phyloP scores from a whole-genome alignment of 2,113 vertebrate genomes.

The Atractosteus spatula region DNA sequence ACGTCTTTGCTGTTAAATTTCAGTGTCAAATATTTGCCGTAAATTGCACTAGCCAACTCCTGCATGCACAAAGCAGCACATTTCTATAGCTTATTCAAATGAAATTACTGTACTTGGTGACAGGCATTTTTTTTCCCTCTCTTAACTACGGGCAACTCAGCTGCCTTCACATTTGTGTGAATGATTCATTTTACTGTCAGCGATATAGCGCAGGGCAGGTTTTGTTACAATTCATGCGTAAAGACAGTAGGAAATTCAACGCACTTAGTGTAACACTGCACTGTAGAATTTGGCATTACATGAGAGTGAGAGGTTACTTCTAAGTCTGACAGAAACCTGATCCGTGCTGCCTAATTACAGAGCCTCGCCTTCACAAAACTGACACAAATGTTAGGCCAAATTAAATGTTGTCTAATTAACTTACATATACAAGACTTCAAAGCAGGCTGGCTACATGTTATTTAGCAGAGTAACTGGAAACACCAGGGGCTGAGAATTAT shows the following conservation, averaged over 20 bases:
- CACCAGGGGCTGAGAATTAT: constrained; percentile 13
- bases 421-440: constrained; percentile 52
- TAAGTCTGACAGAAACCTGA: constrained; percentile 64
- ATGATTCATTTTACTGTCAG: constrained; percentile 57
- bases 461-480: constrained; percentile 39
- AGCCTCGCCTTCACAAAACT: constrained; percentile 61
- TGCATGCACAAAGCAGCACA: background rate
- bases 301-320: constrained; percentile 55
- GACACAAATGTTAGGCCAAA: constrained; percentile 69
- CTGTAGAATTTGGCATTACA: constrained; percentile 52
- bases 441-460: constrained; percentile 42
- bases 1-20: background rate
- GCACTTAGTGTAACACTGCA: constrained; percentile 48
- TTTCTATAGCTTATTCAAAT: constrained; percentile 1
- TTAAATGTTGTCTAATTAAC: constrained; percentile 75
- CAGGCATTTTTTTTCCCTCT: constrained; percentile 32
- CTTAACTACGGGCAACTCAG: constrained; percentile 57
- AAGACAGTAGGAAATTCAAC: constrained; percentile 41
- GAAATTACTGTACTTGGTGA: constrained; percentile 28
- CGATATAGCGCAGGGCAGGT: constrained; percentile 42
- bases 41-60: background rate
- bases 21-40: constrained; percentile 4
- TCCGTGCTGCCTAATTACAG: constrained; percentile 70
- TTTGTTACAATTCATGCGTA: constrained; percentile 58
- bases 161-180: constrained; percentile 57